Evolutionary conservation across 2,797 vertebrate species (phyloP), one percentile per base, ranked within the genome.

Genomic region (Galaxias olidus): DNA sequence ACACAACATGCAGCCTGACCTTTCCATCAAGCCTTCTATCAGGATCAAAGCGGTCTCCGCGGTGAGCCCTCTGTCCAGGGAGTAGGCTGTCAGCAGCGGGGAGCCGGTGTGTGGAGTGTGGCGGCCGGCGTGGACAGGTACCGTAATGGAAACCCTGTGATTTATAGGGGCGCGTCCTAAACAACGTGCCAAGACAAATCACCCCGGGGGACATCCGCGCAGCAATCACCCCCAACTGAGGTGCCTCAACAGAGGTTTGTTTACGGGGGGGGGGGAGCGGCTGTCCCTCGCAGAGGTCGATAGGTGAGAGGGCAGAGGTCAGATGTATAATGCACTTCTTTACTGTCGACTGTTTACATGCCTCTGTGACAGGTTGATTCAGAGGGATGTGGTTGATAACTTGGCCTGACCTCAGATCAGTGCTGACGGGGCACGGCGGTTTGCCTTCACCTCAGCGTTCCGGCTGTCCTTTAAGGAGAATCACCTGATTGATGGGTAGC

Each of bases 341-440:
- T 85, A 87, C 80, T 78, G 54, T 62, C 69, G 74, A 71, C 69
- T 84, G 81, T 83, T 86, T 84, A 78, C 78, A 30, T 30, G 3
- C 6, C 30, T 30, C 70, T 61, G 49, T 83, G 84, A 80, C 77
- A 78, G 75, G 81, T 66, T 65, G 77, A 80, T 74, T 86, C 76
- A 79, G 82, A 76, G 17, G 49, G 75, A 75, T 30, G 76, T 77
- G 88, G 88, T 89, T 90, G 88, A 91, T 89, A 88, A 89, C 82
- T 85, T 80, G 72, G 52, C 10, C 52, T 81, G 86, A 90, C 85
- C 86, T 86, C 76, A 77, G 83, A 86, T 85, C 83, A 80, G 67
- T 77, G 71, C 68, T 63, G 77, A 85, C 77, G 71, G 69, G 51
- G 30, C 18, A 15, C 51, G 9, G n/a, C 58, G 42, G n/a, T 63